phyloP scores from a whole-genome alignment of 2,113 vertebrate species.

The Sphaerodactylus townsendi region DNA sequence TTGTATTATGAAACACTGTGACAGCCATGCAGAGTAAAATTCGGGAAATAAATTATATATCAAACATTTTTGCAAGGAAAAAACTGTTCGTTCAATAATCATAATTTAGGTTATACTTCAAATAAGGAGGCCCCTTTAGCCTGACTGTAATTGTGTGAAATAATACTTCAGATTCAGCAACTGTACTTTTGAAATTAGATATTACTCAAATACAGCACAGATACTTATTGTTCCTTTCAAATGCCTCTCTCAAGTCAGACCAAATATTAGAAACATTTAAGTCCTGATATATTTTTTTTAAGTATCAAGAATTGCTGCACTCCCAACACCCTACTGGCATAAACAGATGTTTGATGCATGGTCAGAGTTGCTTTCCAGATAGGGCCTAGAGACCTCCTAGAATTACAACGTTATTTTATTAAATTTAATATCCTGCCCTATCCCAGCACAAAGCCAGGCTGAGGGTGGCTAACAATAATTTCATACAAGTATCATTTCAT shows the following conservation, averaged over 20 bases:
- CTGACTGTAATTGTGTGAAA: conserved; percentile 66
- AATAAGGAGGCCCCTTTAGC: conserved; percentile 63
- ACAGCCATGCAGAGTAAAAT: rapidly evolving
- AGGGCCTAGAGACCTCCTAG: too few relatives aligned
- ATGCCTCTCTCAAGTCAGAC: conserved; percentile 57
- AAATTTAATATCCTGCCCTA: too few relatives aligned
- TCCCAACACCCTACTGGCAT: conserved; percentile 10
- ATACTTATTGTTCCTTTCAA: conserved; percentile 63
- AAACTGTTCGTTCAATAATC: conserved; percentile 42
- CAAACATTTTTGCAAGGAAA: conserved; percentile 17
- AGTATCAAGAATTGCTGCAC: conserved; percentile 52
- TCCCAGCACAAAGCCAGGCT: too few relatives aligned
- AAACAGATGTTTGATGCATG: conserved; percentile 23
- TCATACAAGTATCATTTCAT: too few relatives aligned
- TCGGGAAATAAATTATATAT: conserved; percentile 54
- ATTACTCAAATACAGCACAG: conserved; percentile 66
- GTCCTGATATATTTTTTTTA: conserved; percentile 50
- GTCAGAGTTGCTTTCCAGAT: too few relatives aligned
- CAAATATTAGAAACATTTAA: conserved; percentile 59
- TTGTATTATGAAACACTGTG: rapidly evolving
- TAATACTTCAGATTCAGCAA: conserved; percentile 60
- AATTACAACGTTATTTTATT: too few relatives aligned
- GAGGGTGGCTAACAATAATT: too few relatives aligned
- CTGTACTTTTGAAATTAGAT: conserved; percentile 46
- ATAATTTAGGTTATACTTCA: conserved; percentile 60